These are phyloP conservation scores for Bettongia penicillata DNA, from an alignment of 2,113 vertebrate species.

Conservation along the genomic window DNA sequence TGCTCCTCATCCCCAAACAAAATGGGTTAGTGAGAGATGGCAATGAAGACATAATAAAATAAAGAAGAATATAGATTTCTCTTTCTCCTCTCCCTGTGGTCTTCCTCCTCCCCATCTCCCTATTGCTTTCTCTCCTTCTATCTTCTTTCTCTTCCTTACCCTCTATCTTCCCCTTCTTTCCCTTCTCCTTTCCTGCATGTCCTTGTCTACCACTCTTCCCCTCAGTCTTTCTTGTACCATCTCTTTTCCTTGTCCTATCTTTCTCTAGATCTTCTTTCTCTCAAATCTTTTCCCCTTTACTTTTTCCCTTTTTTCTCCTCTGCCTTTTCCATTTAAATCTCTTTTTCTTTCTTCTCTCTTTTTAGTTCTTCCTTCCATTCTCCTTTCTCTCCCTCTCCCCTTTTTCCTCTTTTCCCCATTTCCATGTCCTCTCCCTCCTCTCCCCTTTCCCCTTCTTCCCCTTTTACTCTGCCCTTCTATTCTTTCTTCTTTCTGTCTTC, in stretches of 20 bases:
- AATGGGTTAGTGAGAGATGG: neutral
- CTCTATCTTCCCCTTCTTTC: neutral
- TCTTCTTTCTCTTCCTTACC: neutral
- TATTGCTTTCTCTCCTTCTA: neutral
- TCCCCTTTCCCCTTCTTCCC: too few species aligned
- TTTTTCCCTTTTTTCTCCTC: neutral
- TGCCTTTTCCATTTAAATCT: neutral
- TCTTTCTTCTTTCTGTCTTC: too few species aligned
- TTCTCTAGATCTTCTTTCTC: neutral
- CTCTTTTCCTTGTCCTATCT: neutral
- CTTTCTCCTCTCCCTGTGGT: neutral
- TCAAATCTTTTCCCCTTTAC: neutral
- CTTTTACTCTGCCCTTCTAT: too few species aligned
- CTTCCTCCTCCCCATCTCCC: neutral
- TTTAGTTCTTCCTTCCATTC: neutral
- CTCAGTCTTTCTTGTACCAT: neutral
- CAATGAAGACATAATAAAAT: neutral
- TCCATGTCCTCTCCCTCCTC: too few species aligned
- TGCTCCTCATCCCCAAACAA: neutral
- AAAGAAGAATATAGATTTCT: neutral
- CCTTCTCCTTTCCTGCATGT: neutral
- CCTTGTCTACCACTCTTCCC: neutral
- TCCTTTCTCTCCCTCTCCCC: neutral
- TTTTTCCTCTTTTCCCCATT: too few species aligned
- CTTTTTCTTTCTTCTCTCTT: neutral